These are phyloP conservation scores for Linyphia triangularis DNA, from an alignment of 2,888 invertebrate species.

Conservation along the genomic window DNA sequence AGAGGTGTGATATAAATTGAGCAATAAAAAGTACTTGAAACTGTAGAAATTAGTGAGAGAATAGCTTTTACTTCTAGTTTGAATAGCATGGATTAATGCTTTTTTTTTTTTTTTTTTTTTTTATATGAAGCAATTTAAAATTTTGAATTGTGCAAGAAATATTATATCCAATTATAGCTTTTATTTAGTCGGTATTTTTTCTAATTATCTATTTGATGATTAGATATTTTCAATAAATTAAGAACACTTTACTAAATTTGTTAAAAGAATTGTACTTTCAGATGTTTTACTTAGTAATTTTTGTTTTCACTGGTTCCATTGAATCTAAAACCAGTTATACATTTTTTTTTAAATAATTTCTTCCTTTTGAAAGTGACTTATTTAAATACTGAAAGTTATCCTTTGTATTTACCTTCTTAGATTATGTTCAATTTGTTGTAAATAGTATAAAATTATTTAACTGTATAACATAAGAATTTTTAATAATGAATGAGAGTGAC, in stretches of 20 bases:
- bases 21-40: conserved; percentile 8
- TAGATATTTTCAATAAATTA: not conserved
- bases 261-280: not conserved
- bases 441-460: no score
- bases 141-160: no score
- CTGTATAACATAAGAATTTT: no score
- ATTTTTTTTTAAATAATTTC: no score
- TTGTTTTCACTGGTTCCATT: no score
- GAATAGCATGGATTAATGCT: not conserved
- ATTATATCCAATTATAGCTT: not conserved
- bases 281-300: not conserved
- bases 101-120: no score
- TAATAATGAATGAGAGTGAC: no score
- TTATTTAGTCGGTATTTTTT: not conserved
- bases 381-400: no score
- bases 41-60: not conserved
- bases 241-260: not conserved
- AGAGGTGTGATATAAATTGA: conserved; percentile 22
- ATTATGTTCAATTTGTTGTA: not conserved
- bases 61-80: conserved; percentile 6
- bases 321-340: no score
- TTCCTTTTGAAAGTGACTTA: no score
- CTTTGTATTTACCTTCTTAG: not conserved
- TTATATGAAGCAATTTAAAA: no score
- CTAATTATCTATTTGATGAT: not conserved